Base-by-base conservation (phyloP, 2,113 vertebrate species). In the rabbit (Oryctolagus cuniculus) region DNA sequence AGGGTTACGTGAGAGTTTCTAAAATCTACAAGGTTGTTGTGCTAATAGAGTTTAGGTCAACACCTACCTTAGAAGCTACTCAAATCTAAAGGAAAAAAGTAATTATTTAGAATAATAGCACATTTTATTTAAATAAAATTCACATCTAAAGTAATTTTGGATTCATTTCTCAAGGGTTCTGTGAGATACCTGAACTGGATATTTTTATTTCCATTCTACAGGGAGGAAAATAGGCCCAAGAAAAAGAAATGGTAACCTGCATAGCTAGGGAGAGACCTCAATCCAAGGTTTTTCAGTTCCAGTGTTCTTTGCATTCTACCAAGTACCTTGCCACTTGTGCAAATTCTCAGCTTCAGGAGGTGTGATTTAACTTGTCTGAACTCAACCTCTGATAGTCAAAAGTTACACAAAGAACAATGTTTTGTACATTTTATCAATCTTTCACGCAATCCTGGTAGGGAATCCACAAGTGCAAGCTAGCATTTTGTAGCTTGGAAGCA, bases 81-180 rank as follows among this genome's bases (percentile, higher is more conserved):
- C 16, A 19, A 24, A 36, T 17, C 24, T 74, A 16, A 85, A 8
- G 66, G 3, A 72, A 3, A 73, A 90, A 67, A 64, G 10, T 13
- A 92, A 64, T 67, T 49, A 53, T 31, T 83, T 80, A 78, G n/a
- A 84, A 55, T 24, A 49, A 83, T 44, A 13, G 5, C 9, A 27
- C 49, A 25, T 91, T 90, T 92, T 22, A 75, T 70, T 74, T 86
- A 69, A 86, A 86, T 49, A 44, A 86, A 55, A 58, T 86, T 67
- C 38, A 55, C 17, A 22, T 66, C 44, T 27, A 11, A 63, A 3
- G 29, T 19, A 12, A 74, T 55, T 77, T 22, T 78, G 2, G 63
- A 66, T 81, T 87, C 24, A 82, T 44, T n/a, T 87, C 27, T 7
- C 27, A 77, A 61, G 0, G 17, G 27, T 63, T 10, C n/a, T 31